Evolutionary conservation across 2,113 vertebrate genomes (phyloP), one percentile per base, ranked within the genome.

Genomic region (Ictalurus furcatus): DNA sequence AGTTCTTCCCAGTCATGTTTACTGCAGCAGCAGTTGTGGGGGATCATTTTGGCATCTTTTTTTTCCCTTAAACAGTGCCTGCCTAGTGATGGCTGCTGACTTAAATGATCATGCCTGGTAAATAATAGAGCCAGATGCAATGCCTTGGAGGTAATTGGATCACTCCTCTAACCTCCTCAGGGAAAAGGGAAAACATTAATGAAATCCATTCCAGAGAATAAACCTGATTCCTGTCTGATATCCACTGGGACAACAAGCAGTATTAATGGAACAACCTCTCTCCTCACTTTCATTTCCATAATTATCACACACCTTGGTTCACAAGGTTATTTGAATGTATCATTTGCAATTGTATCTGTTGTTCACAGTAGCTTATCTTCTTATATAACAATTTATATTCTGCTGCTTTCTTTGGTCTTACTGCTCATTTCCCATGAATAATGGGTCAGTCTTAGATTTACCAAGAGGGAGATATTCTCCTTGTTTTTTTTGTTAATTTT

Each of bases 131-230:
- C 34, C 87, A 86, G 78, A 79, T 65, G 44, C 79, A 92, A 89
- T 89, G 86, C 81, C 76, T 88, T 74, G 86, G 84, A 89, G 91
- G 86, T 88, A 92, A 92, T 90, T 90, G 79, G 80, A 92, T 92
- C 63, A 88, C 71, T 90, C 85, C 85, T 88, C 78, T 83, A 65
- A 69, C 52, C 59, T 84, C 78, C 85, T 88, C 58, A 17, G 30
- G 87, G 81, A 79, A 81, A 85, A 69, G 56, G 76, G 56, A 67
- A 87, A 90, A 84, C 78, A 83, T 85, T 88, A 83, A 84, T 86
- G 67, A 91, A 67, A 89, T 91, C 88, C 88, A 84, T 48, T 71
- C 76, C 30, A 59, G 79, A 88, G 88, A 73, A 76, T 61, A 78
- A 71, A 78, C 63, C 84, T 90, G 65, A 67, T 84, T 84, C 84